phyloP scores from a whole-genome alignment of 2,113 vertebrate species.

The Lathamus discolor region DNA sequence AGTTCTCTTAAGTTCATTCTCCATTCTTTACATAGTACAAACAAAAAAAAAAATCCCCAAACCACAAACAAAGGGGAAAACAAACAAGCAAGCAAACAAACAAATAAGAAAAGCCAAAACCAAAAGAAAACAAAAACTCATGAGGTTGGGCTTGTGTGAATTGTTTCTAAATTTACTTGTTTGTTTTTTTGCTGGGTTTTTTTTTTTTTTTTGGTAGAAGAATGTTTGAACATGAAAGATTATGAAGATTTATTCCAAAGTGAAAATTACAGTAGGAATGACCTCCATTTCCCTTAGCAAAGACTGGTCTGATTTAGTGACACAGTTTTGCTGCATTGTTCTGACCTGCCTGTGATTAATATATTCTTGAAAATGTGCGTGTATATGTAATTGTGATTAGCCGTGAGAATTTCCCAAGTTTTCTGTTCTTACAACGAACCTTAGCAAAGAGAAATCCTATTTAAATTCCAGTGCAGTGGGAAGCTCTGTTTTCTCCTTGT shows the following conservation, averaged over 20 bases:
- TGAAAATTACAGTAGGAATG: background rate
- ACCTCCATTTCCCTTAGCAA: background rate
- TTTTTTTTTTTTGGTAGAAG: background rate
- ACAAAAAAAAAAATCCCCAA: background rate
- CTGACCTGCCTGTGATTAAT: background rate
- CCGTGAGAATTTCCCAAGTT: background rate
- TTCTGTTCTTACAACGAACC: background rate
- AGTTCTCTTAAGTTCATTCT: background rate
- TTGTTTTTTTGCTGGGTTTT: background rate
- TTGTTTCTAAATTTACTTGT: background rate
- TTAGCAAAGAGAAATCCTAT: background rate
- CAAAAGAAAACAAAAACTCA: background rate
- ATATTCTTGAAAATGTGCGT: background rate
- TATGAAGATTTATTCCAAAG: background rate
- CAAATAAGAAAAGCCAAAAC: too few species aligned
- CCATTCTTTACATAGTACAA: background rate
- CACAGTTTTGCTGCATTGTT: background rate
- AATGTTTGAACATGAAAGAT: background rate
- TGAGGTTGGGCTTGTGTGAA: background rate
- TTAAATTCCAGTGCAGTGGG: background rate
- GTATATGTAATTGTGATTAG: background rate
- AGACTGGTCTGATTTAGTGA: background rate
- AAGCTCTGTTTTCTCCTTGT: background rate
- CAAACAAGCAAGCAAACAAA: background rate
- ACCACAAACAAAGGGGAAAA: background rate